These are phyloP conservation scores for Urocolius indicus DNA, from an alignment of 2,113 vertebrate species.

Conservation along the genomic window DNA sequence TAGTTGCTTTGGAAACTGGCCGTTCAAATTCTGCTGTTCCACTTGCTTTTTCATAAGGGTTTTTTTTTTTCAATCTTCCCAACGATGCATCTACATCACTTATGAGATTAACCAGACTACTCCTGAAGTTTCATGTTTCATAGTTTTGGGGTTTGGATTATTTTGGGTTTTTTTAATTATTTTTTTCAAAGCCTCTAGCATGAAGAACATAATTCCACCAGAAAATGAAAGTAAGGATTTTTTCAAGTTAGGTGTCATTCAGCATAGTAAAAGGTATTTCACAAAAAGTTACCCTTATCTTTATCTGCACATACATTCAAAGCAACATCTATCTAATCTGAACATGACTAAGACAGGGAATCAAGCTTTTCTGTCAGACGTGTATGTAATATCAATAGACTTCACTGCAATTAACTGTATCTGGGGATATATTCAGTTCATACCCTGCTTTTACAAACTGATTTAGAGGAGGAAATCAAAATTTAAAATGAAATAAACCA, in stretches of 20 bases:
- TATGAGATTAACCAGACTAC: background rate
- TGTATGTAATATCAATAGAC: background rate
- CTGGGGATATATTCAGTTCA: background rate
- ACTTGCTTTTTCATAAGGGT: background rate
- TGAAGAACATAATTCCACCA: background rate
- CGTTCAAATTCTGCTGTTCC: background rate
- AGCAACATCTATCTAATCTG: background rate
- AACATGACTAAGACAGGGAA: background rate
- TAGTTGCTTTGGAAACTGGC: background rate
- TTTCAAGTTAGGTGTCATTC: background rate
- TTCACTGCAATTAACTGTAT: background rate
- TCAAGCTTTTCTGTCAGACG: background rate
- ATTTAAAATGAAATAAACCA: conserved; percentile 10
- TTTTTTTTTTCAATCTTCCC: background rate
- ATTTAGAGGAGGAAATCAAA: background rate
- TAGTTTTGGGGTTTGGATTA: background rate
- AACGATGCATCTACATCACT: background rate
- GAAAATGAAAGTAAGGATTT: background rate
- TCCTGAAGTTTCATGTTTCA: background rate
- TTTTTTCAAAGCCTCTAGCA: background rate
- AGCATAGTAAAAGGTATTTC: background rate
- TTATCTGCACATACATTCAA: background rate
- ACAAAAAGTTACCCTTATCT: background rate
- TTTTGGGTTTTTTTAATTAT: background rate
- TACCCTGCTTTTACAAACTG: background rate